Evolutionary conservation across 2,888 invertebrate genomes (phyloP).

Genomic region (Eumerus sabulonum): DNA sequence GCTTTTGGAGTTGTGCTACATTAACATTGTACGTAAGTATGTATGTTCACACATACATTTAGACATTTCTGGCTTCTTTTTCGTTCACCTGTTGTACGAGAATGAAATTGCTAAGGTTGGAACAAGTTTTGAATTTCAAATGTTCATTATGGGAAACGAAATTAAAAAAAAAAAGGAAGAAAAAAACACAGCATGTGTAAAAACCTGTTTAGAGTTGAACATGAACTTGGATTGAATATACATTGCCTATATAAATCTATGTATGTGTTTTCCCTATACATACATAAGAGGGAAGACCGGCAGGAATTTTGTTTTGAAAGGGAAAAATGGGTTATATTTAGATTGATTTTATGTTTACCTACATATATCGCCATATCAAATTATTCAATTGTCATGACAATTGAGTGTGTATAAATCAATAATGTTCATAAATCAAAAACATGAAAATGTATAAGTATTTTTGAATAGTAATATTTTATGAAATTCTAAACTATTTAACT

Average conservation of each 20-base stretch:
- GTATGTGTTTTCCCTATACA: constrained; percentile 1
- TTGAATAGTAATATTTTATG: too few species aligned
- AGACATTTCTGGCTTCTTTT: constrained; percentile 1
- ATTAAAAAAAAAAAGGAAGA: constrained; percentile 3
- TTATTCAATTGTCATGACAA: too few species aligned
- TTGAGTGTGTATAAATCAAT: too few species aligned
- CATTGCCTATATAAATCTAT: constrained; percentile 11
- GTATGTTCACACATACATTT: too few species aligned
- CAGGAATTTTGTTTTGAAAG: too few species aligned
- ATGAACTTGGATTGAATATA: constrained; percentile 17
- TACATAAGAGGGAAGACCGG: constrained; percentile 3
- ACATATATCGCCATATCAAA: too few species aligned
- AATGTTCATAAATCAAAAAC: too few species aligned
- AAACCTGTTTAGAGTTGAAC: constrained; percentile 45
- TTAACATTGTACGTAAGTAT: constrained; percentile 1
- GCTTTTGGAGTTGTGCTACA: not conserved
- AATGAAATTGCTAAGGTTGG: constrained; percentile 41
- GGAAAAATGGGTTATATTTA: too few species aligned
- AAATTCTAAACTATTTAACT: too few species aligned
- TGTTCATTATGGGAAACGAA: constrained; percentile 31
- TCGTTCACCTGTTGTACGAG: constrained; percentile 50
- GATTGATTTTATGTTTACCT: not conserved
- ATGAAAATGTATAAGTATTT: too few species aligned
- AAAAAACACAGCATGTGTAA: constrained; percentile 25
- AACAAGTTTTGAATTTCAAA: constrained; percentile 53